A percentile compares a stretch with the other conserved stretches of the same genome.
phyloP scores from a whole-genome alignment of 2,797 vertebrate genomes.

The Intellagama lesueurii region DNA sequence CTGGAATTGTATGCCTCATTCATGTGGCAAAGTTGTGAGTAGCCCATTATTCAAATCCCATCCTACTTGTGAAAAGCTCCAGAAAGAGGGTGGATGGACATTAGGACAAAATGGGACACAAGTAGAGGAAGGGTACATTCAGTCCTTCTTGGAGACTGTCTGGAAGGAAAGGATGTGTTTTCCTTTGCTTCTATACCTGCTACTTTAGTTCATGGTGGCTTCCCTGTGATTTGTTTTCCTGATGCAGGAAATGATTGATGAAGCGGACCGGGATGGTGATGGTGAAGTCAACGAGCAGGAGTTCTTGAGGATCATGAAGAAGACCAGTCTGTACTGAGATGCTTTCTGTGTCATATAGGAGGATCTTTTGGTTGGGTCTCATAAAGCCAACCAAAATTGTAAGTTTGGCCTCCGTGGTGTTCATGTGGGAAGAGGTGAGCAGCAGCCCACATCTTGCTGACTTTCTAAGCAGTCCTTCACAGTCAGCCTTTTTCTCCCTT shows the following conservation, averaged over 20 bases:
- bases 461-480: background rate
- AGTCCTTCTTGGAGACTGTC: background rate
- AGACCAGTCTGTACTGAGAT: conserved; percentile 91
- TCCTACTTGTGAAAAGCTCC: background rate
- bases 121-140: too few relatives aligned
- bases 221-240: background rate
- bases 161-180: background rate
- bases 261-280: conserved; percentile 92
- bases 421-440: background rate
- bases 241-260: conserved; percentile 93
- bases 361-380: background rate
- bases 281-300: conserved; percentile 95
- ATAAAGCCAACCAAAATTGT: background rate
- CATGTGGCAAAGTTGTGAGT: too few relatives aligned
- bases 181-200: background rate
- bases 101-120: background rate
- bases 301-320: conserved; percentile 96
- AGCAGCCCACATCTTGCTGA: background rate
- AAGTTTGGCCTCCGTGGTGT: background rate
- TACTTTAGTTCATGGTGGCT: background rate
- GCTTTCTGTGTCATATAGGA: background rate
- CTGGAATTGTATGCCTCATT: too few relatives aligned
- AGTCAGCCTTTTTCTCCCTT: background rate
- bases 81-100: background rate
- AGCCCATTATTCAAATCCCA: background rate